Conservation (phyloP, 2,113 vertebrate species). For the Choloepus hoffmanni region DNA sequence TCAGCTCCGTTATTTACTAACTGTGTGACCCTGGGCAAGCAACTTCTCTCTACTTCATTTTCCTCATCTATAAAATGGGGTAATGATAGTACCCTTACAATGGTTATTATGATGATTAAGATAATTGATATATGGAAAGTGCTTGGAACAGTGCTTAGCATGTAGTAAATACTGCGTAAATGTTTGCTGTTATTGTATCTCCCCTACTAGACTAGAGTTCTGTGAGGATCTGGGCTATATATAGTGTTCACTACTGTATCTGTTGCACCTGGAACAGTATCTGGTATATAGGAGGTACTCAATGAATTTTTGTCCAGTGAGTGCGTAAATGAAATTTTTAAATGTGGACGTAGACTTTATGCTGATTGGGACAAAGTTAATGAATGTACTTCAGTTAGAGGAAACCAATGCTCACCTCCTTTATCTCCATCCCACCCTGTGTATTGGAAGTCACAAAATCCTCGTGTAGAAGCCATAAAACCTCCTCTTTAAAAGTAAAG, state of each 20-base stretch:
- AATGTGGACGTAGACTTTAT: neutral
- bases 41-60: slow-evolving; percentile 40
- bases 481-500: neutral
- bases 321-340: slow-evolving; percentile 37
- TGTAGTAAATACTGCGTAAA: neutral
- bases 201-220: neutral
- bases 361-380: neutral
- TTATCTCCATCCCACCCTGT: neutral
- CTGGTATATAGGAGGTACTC: neutral
- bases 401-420: neutral
- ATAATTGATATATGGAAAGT: neutral
- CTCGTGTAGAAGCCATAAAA: neutral
- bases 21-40: neutral
- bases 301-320: slow-evolving; percentile 23
- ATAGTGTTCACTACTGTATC: neutral
- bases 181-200: neutral
- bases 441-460: neutral
- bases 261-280: neutral
- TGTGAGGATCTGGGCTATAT: neutral
- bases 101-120: neutral
- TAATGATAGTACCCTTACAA: neutral
- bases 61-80: slow-evolving; percentile 17
- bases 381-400: neutral
- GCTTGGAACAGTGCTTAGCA: neutral
- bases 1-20: slow-evolving; percentile 15